These are phyloP conservation scores for Jacana jacana DNA, from an alignment of 2,113 vertebrate genomes.

Conservation along the genomic window DNA sequence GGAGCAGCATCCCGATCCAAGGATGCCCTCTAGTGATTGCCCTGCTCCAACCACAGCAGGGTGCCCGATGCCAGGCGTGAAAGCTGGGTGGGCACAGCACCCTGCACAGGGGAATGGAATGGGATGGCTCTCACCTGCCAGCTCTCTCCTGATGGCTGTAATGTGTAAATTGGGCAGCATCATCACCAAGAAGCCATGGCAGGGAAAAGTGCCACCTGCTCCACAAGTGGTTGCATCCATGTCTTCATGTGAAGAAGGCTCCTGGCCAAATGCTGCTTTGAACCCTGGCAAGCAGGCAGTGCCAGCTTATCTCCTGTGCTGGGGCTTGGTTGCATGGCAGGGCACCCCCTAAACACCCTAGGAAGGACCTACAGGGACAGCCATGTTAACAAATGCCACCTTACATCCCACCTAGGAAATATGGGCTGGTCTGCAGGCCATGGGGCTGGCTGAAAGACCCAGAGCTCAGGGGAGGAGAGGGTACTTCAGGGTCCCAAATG, in stretches of 20 bases:
- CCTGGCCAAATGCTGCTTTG: background rate
- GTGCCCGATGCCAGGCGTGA: accelerated
- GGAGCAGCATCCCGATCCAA: background rate
- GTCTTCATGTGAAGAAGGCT: background rate
- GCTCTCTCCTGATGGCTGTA: background rate
- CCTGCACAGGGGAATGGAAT: accelerated
- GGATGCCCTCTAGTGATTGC: conserved; percentile 66
- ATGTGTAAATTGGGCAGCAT: background rate
- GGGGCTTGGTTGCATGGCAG: background rate
- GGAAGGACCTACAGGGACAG: accelerated
- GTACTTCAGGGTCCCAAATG: accelerated
- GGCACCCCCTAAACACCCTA: background rate
- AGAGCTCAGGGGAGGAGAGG: accelerated
- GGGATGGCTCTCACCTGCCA: background rate
- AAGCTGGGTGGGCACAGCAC: background rate
- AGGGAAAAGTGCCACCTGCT: background rate
- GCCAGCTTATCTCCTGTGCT: background rate
- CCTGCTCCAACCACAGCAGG: background rate
- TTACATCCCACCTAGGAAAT: background rate
- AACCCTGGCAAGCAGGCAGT: background rate
- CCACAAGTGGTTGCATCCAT: accelerated
- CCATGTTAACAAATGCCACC: background rate
- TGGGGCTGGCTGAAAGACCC: background rate
- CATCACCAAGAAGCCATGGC: accelerated
- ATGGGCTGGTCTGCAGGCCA: accelerated